Conservation (phyloP, 2,888 invertebrate genomes). For the Ditylenchus weischeri region DNA sequence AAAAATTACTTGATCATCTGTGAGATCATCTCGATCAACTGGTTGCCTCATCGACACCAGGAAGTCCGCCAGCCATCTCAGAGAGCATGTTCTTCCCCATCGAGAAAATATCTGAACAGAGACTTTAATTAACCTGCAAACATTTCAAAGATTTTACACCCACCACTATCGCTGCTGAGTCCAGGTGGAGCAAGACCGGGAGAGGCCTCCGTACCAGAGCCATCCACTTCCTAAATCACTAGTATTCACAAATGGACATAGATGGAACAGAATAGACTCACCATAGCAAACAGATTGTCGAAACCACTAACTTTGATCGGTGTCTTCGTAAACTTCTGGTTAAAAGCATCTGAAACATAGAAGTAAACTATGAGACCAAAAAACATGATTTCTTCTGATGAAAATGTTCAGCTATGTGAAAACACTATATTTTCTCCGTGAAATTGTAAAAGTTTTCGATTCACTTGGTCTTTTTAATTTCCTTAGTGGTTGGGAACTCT, state of each 20-base stretch:
- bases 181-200: slow-evolving; percentile 6
- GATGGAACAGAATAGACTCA: slow-evolving; percentile 41
- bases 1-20: slow-evolving; percentile 79
- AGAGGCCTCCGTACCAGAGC: slow-evolving; percentile 4
- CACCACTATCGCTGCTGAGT: too few relatives aligned
- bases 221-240: slow-evolving; percentile 12
- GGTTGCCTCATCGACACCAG: slow-evolving; percentile 99
- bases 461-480: too few relatives aligned
- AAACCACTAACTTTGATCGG: slow-evolving; percentile 81
- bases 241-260: slow-evolving; percentile 1
- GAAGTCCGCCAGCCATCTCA: slow-evolving; percentile 91
- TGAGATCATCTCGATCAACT: too few relatives aligned
- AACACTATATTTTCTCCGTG: too few relatives aligned
- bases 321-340: slow-evolving; percentile 91
- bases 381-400: too few relatives aligned
- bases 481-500: too few relatives aligned
- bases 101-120: slow-evolving; percentile 71
- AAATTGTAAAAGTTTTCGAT: too few relatives aligned
- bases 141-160: too few relatives aligned
- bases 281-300: slow-evolving; percentile 91
- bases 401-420: too few relatives aligned
- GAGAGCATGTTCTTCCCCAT: slow-evolving; percentile 81
- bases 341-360: slow-evolving; percentile 91
- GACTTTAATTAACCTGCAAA: too few relatives aligned
- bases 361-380: slow-evolving; percentile 11